phyloP scores from a whole-genome alignment of 2,888 invertebrate genomes.

The Oligia strigilis region DNA sequence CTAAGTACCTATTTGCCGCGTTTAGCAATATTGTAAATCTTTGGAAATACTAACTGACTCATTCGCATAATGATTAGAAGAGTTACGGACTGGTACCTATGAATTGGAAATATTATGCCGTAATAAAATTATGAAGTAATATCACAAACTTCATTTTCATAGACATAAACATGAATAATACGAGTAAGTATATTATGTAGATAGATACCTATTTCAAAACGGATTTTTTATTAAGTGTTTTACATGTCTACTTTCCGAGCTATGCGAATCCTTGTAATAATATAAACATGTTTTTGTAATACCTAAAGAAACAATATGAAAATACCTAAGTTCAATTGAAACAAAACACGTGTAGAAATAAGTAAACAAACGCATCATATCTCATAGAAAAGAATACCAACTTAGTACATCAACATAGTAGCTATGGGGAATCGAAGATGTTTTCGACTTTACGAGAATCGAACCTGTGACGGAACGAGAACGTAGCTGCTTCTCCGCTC shows the following conservation, averaged over 20 bases:
- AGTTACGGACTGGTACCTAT: neutral
- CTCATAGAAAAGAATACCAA: neutral
- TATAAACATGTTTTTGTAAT: neutral
- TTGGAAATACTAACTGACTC: slow-evolving; percentile 20
- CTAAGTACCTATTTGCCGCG: neutral
- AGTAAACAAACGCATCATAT: neutral
- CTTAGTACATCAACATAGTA: too few relatives aligned
- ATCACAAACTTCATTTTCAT: slow-evolving; percentile 3
- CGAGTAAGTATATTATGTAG: too few relatives aligned
- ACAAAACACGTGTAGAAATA: neutral
- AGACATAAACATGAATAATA: too few relatives aligned
- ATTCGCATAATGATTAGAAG: slow-evolving; percentile 25
- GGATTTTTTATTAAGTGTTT: neutral
- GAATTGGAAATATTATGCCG: slow-evolving; percentile 34
- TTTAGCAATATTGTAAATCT: slow-evolving; percentile 18
- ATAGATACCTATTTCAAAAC: too few relatives aligned
- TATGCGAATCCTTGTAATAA: neutral
- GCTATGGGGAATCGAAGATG: neutral
- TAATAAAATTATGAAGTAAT: slow-evolving; percentile 44
- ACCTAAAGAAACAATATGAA: neutral
- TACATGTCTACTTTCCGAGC: neutral
- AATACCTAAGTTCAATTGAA: neutral
- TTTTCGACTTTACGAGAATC: neutral
- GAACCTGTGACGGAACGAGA: neutral
- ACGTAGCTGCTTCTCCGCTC: too few relatives aligned